Evolutionary conservation across 2,888 invertebrate genomes (phyloP), one percentile per base, ranked within the genome.

Genomic region (Cephus rjabovi): DNA sequence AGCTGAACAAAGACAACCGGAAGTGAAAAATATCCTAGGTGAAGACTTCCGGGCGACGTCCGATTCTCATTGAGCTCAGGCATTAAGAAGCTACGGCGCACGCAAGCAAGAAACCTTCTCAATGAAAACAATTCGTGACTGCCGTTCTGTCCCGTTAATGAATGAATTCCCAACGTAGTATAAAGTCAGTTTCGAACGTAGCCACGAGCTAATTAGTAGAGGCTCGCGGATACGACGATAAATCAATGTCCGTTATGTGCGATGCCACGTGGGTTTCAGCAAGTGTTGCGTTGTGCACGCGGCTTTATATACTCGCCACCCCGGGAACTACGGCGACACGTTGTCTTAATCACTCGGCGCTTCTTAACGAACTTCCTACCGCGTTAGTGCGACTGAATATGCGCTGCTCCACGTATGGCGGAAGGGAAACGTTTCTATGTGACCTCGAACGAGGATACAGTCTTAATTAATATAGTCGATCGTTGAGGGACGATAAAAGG

Each of bases 61-160:
- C 40, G 40, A 56, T 56, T 56, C 40, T 15, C 40, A 56, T 56
- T 56, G 40, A 56, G 23, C 40, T 56, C 40, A 9, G 40, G 23
- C 40, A 23, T 23, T 23, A 9, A 56, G 40, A 23, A 56, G 76
- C 81, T 79, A 79, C 81, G 79, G 79, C 82, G 78, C 77, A 84
- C 86, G 85, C 86, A 84, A 85, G 71, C 71, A 86, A 84, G 84
- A 86, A 88, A 88, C 87, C 40, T 56, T 86, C 89, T 91, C 90
- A 91, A 90, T 90, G 90, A 90, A 90, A 89, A 89, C 88, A 88
- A 88, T 89, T 89, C 85, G 87, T 87, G 85, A 86, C 86, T 87
- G 85, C 83, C 84, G 86, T 87, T 85, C 87, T 84, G 86, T 87
- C 85, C 87, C 86, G 84, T 87, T 89, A 89, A 89, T 86, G 87